Base-by-base conservation (phyloP, 2,888 invertebrate genomes). In the Neoascia interrupta region DNA sequence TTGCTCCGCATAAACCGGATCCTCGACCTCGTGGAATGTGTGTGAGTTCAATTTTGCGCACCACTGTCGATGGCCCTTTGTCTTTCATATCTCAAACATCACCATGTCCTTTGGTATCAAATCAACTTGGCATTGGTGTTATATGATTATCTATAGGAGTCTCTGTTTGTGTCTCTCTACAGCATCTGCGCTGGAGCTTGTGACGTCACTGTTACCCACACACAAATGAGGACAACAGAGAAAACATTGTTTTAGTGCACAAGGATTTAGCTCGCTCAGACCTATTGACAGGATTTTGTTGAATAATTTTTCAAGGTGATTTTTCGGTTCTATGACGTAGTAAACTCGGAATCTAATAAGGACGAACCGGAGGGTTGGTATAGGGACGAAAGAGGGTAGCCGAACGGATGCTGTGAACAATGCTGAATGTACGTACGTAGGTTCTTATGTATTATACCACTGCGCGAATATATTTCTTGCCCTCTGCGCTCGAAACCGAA, bases 171-270 rank as follows among this genome's bases (percentile, higher is more conserved):
- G 6, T 6, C 31, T 16, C 36, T 6, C 6, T 49, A 56, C 74
- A 75, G 81, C 81, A 81, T 81, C 81, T 81, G 81, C 81, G 81
- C 81, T 81, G 75, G 66, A 81, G 54, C 70, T 15, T 26, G 39
- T 81, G 81, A 81, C 81, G 81, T 81, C 81, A 81, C 56, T 36
- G 37, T 60, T 69, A 4, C 13, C 36, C 1, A n/a, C 18, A 21
- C 6, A 8, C 5, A 56, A 6, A 16, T 8, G 21, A 8, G 63
- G 3, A 15, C 0, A 58, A 76, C 53, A 76, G 63, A 64, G 70
- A 76, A 8, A 21, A 21, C 47, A 28, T 16, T 2, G 11, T 3
- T 15, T 36, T 47, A 28, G 11, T 41, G 18, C 19, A 13, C 10
- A 10, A 13, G 18, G 21, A 54, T 1, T 28, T 15, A 2, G 1